These are phyloP conservation scores for Calliphora vicina DNA, from an alignment of 1,140 invertebrate species.

Conservation along the genomic window DNA sequence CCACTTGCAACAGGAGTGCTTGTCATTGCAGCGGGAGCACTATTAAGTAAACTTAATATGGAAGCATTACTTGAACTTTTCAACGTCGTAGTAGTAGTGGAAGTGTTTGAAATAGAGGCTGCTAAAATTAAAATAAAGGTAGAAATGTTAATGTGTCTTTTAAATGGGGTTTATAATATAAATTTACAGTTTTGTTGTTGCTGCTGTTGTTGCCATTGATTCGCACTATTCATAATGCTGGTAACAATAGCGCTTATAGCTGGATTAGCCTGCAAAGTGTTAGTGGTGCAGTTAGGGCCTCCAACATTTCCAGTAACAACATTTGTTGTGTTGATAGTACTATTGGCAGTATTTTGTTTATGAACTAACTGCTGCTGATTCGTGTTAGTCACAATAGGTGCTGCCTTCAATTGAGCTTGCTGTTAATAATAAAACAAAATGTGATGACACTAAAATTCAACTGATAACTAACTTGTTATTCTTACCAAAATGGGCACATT, in stretches of 20 bases:
- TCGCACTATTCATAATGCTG: conserved; percentile 80
- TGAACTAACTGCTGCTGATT: conserved; percentile 37
- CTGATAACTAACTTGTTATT: background rate
- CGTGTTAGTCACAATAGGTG: conserved; percentile 53
- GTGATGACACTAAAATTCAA: background rate
- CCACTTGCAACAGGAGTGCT: conserved; percentile 65
- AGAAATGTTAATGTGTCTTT: background rate
- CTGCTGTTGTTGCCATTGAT: conserved; percentile 73
- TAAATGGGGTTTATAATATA: background rate
- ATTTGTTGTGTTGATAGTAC: conserved; percentile 4
- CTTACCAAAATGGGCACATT: conserved; percentile 68
- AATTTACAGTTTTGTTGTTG: conserved; percentile 32
- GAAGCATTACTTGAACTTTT: conserved; percentile 71
- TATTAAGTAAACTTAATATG: conserved; percentile 77
- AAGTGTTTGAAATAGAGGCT: conserved; percentile 39
- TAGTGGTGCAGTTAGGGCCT: conserved; percentile 59
- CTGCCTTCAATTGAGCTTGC: conserved; percentile 69
- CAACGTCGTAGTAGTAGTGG: conserved; percentile 59
- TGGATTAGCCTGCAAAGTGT: conserved; percentile 73
- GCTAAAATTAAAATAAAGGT: background rate
- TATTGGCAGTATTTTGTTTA: conserved; percentile 42
- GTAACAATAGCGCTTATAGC: conserved; percentile 79
- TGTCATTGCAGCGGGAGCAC: conserved; percentile 73
- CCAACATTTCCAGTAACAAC: background rate
- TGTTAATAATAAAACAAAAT: conserved; percentile 51